Conservation (phyloP, 2,113 vertebrate genomes). For the Pipra filicauda region DNA sequence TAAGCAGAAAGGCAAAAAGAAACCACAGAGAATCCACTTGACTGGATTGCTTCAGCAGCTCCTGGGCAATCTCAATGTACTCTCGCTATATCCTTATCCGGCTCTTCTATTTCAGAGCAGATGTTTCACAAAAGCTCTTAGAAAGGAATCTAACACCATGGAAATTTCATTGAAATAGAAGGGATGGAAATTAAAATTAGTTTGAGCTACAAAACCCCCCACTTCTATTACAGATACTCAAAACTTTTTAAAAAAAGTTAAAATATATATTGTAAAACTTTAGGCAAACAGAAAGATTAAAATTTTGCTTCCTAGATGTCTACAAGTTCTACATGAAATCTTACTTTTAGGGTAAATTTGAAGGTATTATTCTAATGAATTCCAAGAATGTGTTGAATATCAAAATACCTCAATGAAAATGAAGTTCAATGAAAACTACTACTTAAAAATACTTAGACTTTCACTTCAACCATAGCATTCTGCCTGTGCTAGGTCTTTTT, state of each 20-base stretch:
- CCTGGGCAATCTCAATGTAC: background rate
- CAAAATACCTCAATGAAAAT: background rate
- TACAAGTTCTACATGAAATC: background rate
- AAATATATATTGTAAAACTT: background rate
- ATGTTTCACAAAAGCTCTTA: background rate
- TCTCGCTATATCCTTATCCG: background rate
- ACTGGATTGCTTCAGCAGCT: background rate
- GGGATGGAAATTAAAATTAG: background rate
- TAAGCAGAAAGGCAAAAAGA: background rate
- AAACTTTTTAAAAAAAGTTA: background rate
- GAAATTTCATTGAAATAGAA: background rate
- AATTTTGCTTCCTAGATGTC: background rate
- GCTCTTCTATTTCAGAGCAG: background rate
- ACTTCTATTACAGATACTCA: background rate
- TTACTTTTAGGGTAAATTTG: background rate
- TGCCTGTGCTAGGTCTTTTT: background rate
- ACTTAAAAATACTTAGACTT: background rate
- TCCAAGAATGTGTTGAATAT: background rate
- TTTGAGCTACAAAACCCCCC: background rate
- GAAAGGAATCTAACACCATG: background rate
- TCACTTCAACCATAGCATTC: background rate
- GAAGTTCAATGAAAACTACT: background rate
- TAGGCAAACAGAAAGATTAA: background rate
- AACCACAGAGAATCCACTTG: background rate
- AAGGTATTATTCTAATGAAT: background rate